phyloP scores from a whole-genome alignment of 2,888 invertebrate species.

The Apamea epomidion region DNA sequence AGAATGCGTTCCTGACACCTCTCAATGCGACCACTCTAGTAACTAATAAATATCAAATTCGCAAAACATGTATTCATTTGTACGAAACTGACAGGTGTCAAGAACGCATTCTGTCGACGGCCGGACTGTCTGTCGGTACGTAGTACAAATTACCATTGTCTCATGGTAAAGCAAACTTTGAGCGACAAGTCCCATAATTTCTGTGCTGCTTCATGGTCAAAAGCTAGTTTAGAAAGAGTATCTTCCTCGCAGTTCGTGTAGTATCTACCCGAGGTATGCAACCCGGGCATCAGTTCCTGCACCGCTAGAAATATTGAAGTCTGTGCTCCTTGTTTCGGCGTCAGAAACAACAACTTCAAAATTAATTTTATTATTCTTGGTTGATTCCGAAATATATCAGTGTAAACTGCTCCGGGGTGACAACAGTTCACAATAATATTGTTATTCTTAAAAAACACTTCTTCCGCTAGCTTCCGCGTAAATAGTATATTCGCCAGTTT shows the following conservation, averaged over 20 bases:
- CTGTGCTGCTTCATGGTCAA: constrained; percentile 92
- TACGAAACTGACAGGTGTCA: no score
- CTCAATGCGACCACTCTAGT: not conserved
- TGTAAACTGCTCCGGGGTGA: constrained; percentile 95
- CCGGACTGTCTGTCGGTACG: not conserved
- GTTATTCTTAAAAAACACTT: constrained; percentile 87
- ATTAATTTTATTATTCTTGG: constrained; percentile 89
- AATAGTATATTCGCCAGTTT: constrained; percentile 94
- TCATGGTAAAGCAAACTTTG: constrained; percentile 73
- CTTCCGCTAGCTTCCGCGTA: constrained; percentile 92
- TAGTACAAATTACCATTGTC: not conserved
- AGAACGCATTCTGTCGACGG: no score
- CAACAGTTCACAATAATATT: constrained; percentile 94
- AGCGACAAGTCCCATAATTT: constrained; percentile 94
- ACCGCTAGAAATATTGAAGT: constrained; percentile 93
- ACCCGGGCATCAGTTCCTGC: not conserved
- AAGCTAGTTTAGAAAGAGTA: constrained; percentile 88
- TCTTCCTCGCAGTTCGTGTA: constrained; percentile 93
- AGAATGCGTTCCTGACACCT: not conserved
- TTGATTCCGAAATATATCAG: constrained; percentile 93
- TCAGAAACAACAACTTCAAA: constrained; percentile 61
- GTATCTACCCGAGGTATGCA: constrained; percentile 91
- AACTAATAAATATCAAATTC: no score
- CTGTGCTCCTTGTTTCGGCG: constrained; percentile 93
- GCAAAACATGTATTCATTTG: no score